Evolutionary conservation across 2,888 invertebrate genomes (phyloP), one percentile per base, ranked within the genome.

Genomic region (Diarsia rubi): DNA sequence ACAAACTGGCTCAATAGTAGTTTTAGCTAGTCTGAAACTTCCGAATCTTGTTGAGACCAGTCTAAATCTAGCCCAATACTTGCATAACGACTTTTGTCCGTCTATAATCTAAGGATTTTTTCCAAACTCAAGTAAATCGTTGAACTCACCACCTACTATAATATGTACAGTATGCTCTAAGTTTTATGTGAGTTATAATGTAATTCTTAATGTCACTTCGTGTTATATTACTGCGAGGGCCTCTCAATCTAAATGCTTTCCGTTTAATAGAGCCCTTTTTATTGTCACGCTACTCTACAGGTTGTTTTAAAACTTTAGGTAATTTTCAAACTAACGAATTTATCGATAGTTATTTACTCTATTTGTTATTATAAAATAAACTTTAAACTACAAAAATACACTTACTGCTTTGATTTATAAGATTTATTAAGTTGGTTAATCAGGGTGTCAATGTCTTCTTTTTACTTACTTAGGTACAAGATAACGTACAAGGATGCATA

Each of bases 251-350:
- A 78, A 90, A 88, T 89, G 88, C 85, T 83, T 88, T 85, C 76
- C 83, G 79, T 90, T 90, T 88, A 88, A 89, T 90, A 89, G 67
- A 83, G 83, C 79, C 73, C 69, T 77, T 90, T 91, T 91, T 91
- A 91, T 89, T 91, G 90, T 89, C 83, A 73, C 83, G 71, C 65
- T n/a, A 68, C n/a, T 82, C 59, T 86, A 88, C 79, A 83, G 85
- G 75, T 0, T 86, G 85, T 37, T 62, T 8, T n/a, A 8, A 62
- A 42, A n/a, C 5, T 42, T 62, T n/a, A 16, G 42, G 14, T 62
- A 8, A n/a, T 14, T 62, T 42, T 60, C 6, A 14, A 62, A n/a
- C 14, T n/a, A 37, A n/a, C 3, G 6, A 16, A 24, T 42, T n/a
- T 16, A 6, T n/a, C 8, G n/a, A 1, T 6, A 6, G 6, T 62